A percentile compares a stretch with the other conserved stretches of the same genome.
Evolutionary conservation across 2,113 vertebrate genomes (phyloP).

Genomic region (Perca fluviatilis): DNA sequence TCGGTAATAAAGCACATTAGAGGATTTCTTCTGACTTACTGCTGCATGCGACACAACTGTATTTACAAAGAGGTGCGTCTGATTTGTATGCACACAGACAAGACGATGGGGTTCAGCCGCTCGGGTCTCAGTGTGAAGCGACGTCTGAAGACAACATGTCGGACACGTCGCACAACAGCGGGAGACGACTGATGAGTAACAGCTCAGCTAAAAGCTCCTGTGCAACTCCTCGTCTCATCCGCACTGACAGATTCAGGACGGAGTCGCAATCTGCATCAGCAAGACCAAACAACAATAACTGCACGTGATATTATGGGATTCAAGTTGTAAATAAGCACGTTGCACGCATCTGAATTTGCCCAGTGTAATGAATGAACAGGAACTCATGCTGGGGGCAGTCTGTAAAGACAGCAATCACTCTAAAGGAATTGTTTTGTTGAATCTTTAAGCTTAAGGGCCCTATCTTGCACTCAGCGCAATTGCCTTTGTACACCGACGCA

Average conservation of each 20-base stretch:
- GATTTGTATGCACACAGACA: slow-evolving; percentile 59
- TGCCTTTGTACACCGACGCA: too few species aligned
- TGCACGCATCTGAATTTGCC: neutral
- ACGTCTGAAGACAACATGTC: slow-evolving; percentile 39
- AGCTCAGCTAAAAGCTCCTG: slow-evolving; percentile 48
- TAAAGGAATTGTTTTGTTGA: neutral
- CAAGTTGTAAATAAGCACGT: neutral
- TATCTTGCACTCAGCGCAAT: too few species aligned
- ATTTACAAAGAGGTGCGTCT: slow-evolving; percentile 45
- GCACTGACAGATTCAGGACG: slow-evolving; percentile 70
- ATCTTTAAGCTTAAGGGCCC: too few species aligned
- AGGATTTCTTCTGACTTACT: slow-evolving; percentile 30
- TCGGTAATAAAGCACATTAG: neutral
- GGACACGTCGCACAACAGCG: slow-evolving; percentile 35
- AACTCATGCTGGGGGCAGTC: neutral
- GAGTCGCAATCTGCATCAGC: slow-evolving; percentile 35
- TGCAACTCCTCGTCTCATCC: slow-evolving; percentile 48
- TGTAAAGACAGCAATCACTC: neutral
- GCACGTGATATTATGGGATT: neutral
- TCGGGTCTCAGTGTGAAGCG: slow-evolving; percentile 14
- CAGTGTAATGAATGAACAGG: neutral
- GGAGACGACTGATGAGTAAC: slow-evolving; percentile 59
- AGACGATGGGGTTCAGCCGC: slow-evolving; percentile 27
- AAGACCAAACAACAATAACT: slow-evolving; percentile 41
- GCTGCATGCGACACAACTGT: slow-evolving; percentile 36